phyloP scores from a whole-genome alignment of 2,888 invertebrate species.

The Cremastinae sp. region DNA sequence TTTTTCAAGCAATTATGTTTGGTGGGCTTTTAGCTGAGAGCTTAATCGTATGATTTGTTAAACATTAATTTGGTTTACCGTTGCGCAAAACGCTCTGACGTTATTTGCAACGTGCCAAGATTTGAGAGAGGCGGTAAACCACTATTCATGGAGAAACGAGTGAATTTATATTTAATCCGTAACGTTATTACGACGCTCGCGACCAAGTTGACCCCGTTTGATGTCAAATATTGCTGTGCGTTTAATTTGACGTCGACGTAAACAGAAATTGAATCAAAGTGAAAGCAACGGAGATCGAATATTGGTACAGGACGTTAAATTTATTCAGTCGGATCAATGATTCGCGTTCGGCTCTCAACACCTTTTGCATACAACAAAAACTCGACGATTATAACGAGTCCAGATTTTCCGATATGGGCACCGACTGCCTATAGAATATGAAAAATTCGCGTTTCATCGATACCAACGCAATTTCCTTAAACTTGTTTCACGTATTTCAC shows the following conservation, averaged over 20 bases:
- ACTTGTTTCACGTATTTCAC: constrained; percentile 17
- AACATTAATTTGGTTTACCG: too few species aligned
- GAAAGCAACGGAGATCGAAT: constrained; percentile 51
- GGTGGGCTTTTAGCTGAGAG: too few species aligned
- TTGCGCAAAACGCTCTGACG: too few species aligned
- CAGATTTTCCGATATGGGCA: neutral
- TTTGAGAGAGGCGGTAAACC: too few species aligned
- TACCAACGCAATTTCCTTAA: constrained; percentile 30
- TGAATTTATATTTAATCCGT: constrained; percentile 9
- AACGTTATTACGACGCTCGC: constrained; percentile 25
- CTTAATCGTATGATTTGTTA: too few species aligned
- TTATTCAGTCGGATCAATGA: constrained; percentile 66
- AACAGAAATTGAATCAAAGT: constrained; percentile 39
- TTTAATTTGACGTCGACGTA: constrained; percentile 51
- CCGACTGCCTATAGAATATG: constrained; percentile 41
- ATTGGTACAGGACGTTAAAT: constrained; percentile 62
- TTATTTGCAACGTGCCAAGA: too few species aligned
- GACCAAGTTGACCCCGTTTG: constrained; percentile 34
- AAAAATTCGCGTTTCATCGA: constrained; percentile 46
- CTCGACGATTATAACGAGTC: constrained; percentile 31
- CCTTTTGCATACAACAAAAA: neutral
- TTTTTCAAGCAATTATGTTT: neutral
- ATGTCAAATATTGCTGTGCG: constrained; percentile 39
- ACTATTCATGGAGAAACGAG: neutral
- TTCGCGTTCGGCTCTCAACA: constrained; percentile 55